Conservation (phyloP, 1,140 invertebrate species). For the Callitettix versicolor region DNA sequence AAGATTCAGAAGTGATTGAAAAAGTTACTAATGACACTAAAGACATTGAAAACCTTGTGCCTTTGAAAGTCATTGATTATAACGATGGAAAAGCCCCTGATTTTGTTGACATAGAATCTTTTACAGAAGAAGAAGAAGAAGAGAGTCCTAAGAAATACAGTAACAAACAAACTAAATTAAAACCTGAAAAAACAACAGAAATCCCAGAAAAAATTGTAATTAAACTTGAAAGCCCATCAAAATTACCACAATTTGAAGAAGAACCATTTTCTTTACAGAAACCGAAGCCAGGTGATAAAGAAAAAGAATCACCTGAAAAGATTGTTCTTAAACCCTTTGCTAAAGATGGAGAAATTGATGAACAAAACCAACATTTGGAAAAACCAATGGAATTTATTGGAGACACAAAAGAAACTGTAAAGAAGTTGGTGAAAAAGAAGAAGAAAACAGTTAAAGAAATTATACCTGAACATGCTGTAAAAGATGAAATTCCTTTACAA, state of each 20-base stretch:
- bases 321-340: constrained; percentile 20
- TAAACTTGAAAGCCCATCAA: constrained; percentile 4
- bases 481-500: neutral
- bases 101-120: too few species aligned
- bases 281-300: constrained; percentile 1
- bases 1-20: too few species aligned
- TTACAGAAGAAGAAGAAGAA: too few species aligned
- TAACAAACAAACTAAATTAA: too few species aligned
- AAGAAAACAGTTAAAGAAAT: constrained; percentile 17
- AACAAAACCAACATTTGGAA: constrained; percentile 14
- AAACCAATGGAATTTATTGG: constrained; percentile 19
- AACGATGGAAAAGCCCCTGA: too few species aligned
- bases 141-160: too few species aligned
- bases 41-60: too few species aligned
- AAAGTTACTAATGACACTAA: too few species aligned
- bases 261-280: constrained; percentile 10
- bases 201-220: constrained; percentile 14
- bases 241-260: constrained; percentile 12
- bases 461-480: constrained; percentile 29
- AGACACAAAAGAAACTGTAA: constrained; percentile 22
- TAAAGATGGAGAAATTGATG: constrained; percentile 26
- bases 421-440: constrained; percentile 23
- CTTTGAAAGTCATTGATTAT: too few species aligned
- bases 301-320: neutral
- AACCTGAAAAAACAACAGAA: too few species aligned